Evolutionary conservation across 2,797 vertebrate genomes (phyloP).

Genomic region (Tadarida brasiliensis): DNA sequence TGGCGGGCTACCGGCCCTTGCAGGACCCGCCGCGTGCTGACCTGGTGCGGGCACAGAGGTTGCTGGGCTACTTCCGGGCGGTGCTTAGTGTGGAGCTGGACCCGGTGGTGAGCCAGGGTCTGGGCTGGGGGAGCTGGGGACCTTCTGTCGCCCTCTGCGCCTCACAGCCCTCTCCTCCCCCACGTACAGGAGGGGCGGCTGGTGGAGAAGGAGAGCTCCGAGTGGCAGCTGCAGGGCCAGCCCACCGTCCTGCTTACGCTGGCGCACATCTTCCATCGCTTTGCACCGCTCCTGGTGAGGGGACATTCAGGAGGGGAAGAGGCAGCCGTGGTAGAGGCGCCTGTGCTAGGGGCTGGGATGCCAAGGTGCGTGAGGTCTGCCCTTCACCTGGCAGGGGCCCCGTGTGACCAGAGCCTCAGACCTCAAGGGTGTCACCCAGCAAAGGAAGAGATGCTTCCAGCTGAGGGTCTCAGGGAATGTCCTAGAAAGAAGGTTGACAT

Average conservation of each 20-base stretch:
- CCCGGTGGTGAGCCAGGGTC: slow-evolving; percentile 88
- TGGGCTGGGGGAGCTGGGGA: neutral
- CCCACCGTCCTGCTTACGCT: slow-evolving; percentile 94
- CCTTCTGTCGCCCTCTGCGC: neutral
- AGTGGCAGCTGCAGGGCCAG: slow-evolving; percentile 95
- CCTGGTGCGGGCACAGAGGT: slow-evolving; percentile 92
- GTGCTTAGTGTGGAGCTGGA: slow-evolving; percentile 93
- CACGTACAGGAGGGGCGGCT: slow-evolving; percentile 92
- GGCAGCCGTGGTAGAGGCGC: neutral
- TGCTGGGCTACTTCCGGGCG: slow-evolving; percentile 94
- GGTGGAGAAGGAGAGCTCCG: slow-evolving; percentile 89
- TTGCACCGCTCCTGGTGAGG: slow-evolving; percentile 96
- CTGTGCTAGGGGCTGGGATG: neutral
- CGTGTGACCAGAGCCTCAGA: neutral
- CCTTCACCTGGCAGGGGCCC: neutral
- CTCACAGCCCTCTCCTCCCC: neutral
- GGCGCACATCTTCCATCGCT: slow-evolving; percentile 96
- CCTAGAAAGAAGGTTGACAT: neutral
- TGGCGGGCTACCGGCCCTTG: slow-evolving; percentile 94
- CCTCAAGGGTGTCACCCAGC: neutral
- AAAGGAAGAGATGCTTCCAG: neutral
- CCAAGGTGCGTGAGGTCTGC: too few species aligned
- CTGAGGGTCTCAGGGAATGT: neutral
- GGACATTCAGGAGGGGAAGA: neutral
- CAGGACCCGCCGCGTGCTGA: slow-evolving; percentile 94